These are phyloP conservation scores for Euura saliciscinereae DNA, from an alignment of 1,140 invertebrate genomes.

Conservation along the genomic window DNA sequence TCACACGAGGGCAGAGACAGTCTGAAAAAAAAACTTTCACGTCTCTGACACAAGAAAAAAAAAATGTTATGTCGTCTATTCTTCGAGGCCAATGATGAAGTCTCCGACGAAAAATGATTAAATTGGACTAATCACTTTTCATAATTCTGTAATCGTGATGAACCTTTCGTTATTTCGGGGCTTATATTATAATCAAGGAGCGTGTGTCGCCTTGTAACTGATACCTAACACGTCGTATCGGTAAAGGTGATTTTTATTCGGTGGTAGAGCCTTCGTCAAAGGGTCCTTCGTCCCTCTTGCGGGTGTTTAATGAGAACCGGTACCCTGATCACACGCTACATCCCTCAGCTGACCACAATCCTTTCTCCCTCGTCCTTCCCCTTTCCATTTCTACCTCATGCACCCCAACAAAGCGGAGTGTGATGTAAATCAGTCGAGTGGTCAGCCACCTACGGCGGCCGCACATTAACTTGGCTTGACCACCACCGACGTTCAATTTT, in stretches of 20 bases:
- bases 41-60: no score
- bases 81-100: no score
- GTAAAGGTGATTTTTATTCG: neutral
- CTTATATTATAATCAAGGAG: no score
- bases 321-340: conserved; percentile 50
- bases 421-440: conserved; percentile 55
- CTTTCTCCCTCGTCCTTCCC: conserved; percentile 31
- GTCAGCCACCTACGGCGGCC: conserved; percentile 43
- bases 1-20: neutral
- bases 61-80: no score
- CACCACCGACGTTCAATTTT: neutral
- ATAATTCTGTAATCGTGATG: no score
- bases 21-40: neutral
- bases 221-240: neutral
- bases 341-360: conserved; percentile 51
- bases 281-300: conserved; percentile 6
- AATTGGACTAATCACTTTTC: no score
- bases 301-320: conserved; percentile 40
- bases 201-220: no score
- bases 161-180: no score
- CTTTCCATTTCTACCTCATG: conserved; percentile 34
- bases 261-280: neutral
- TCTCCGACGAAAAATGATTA: no score
- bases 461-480: conserved; percentile 50
- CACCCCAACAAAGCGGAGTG: conserved; percentile 42